Conservation (phyloP, 92 coral and sea anemone genomes). For the Montipora capitata region DNA sequence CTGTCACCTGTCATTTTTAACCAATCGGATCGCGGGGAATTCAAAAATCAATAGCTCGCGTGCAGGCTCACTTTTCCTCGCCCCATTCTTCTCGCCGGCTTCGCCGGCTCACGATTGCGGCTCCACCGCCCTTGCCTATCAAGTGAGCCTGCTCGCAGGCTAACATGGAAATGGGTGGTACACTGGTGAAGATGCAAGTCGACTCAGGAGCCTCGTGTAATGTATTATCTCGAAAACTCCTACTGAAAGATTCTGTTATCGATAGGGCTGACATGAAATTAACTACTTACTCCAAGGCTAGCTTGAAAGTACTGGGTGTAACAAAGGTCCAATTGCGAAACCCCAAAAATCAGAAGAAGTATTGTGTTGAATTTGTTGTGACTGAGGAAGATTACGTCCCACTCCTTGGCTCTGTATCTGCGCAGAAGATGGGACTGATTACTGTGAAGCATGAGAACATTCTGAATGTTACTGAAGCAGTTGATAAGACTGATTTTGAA, state of each 20-base stretch:
- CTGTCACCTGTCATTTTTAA: no score
- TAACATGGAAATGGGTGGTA: neutral
- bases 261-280: no score
- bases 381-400: conserved; percentile 41
- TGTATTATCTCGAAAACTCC: conserved; percentile 4
- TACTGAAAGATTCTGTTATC: no score
- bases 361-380: conserved; percentile 16
- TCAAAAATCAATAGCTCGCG: no score
- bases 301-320: neutral
- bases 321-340: conserved; percentile 1
- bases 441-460: neutral
- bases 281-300: conserved; percentile 17
- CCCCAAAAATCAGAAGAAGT: conserved; percentile 35
- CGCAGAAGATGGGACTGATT: neutral
- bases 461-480: no score
- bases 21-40: no score
- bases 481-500: conserved; percentile 10
- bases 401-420: conserved; percentile 7
- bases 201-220: conserved; percentile 56
- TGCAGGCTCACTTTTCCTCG: no score
- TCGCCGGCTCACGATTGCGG: no score
- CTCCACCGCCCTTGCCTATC: no score
- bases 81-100: no score
- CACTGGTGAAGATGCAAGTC: conserved; percentile 41
- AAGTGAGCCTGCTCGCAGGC: no score